Base-by-base conservation (phyloP, 1,140 invertebrate species). In the Penaeus chinensis region DNA sequence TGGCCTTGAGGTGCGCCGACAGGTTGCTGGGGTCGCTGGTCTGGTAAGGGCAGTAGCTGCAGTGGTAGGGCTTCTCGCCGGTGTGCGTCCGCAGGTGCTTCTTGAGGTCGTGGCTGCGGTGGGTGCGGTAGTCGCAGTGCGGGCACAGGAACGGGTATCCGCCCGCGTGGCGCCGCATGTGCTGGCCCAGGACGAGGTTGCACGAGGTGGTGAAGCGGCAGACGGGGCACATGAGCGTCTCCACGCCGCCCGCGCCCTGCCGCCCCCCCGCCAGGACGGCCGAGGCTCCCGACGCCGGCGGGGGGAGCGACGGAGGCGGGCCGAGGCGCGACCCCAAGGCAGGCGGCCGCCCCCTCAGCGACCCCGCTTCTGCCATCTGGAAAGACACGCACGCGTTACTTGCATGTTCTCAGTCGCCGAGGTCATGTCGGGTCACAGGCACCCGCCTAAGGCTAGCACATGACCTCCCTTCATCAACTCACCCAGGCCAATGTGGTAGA, bases 21-120 rank as follows among this genome's bases (percentile, higher is more conserved):
- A 87, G 71, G 24, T 87, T 87, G 80, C 85, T 87, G 24, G 85
- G 79, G 61, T 87, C 85, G 32, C 85, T 82, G 47, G 85, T 82
- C 74, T 87, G 85, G 69, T 87, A 87, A 19, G 85, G 61, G 42
- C 85, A 87, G 22, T 76, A 47, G 20, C 19, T n/a, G 71, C 85
- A 87, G 80, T 83, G 80, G 37, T 77, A 87, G 3, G 85, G 85
- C 74, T 87, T 87, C 71, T 87, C 85, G 62, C 85, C 85, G 0
- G 85, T 87, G 71, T 87, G 85, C n/a, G 85, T 87, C 62, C 85
- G 76, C 37, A 82, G 81, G n/a, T 87, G 85, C 85, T 87, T 87
- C 54, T 82, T 87, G 11, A 87, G 32, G 85, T 87, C 85, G 74
- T 87, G 80, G 18, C 69, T 82, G 60, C 85, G 80, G 37, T 82